Conservation (phyloP, 2,113 vertebrate species). For the Ursus arctos region DNA sequence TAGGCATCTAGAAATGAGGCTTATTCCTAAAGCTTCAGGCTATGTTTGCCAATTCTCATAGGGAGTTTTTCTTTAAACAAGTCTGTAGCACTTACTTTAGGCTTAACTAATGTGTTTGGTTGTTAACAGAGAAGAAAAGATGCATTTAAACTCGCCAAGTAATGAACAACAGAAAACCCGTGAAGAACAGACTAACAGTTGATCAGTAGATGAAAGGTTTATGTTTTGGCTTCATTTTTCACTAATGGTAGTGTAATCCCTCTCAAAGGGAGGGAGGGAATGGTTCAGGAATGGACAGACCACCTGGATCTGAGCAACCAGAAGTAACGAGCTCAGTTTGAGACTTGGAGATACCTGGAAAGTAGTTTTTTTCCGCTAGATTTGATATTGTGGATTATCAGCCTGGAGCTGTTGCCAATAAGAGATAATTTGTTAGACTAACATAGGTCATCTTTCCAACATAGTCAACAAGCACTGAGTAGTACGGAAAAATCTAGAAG, state of each 20-base stretch:
- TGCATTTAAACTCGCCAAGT: background rate
- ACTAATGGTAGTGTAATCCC: background rate
- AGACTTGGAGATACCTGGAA: background rate
- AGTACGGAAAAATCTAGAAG: background rate
- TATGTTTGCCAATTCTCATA: conserved; percentile 55
- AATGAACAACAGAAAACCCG: background rate
- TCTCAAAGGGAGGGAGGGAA: background rate
- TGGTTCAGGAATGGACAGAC: background rate
- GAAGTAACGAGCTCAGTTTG: background rate
- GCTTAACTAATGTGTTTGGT: conserved; percentile 58
- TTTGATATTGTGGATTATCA: background rate
- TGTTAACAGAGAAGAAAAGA: conserved; percentile 58
- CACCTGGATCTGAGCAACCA: background rate
- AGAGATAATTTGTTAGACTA: background rate
- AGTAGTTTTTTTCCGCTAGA: background rate
- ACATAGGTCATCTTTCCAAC: background rate
- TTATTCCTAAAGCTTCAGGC: conserved; percentile 68
- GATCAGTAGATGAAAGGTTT: background rate
- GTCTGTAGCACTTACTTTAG: conserved; percentile 68
- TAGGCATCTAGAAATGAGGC: background rate
- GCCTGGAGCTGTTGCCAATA: background rate
- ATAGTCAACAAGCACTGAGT: background rate
- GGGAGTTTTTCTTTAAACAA: conserved; percentile 71
- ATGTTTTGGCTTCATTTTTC: background rate
- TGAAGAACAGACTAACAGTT: background rate